These are phyloP conservation scores for Pocota personata DNA, from an alignment of 2,888 invertebrate genomes.

Conservation along the genomic window DNA sequence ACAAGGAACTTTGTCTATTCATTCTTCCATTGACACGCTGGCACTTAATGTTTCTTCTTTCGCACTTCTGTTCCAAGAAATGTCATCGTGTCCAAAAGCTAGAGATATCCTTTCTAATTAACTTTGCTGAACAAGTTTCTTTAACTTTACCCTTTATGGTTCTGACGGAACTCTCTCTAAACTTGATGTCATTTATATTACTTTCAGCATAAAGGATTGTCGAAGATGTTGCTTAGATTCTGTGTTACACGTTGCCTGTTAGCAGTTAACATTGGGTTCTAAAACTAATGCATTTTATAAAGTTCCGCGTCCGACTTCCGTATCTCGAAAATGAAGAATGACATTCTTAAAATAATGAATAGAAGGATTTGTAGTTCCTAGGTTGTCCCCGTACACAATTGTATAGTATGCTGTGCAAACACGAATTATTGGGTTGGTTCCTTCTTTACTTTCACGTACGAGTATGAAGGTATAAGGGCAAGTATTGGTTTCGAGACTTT, in stretches of 20 bases:
- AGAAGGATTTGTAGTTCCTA: conserved; percentile 41
- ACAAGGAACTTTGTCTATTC: neutral
- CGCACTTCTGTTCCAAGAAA: neutral
- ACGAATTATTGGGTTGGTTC: conserved; percentile 20
- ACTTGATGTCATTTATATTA: neutral
- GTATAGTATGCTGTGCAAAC: conserved; percentile 6
- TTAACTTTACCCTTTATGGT: neutral
- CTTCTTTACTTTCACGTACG: neutral
- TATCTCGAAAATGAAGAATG: neutral
- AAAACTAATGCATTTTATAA: conserved; percentile 52
- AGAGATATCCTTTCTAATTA: conserved; percentile 30
- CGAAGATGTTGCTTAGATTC: neutral
- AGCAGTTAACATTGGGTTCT: conserved; percentile 31
- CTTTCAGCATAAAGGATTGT: neutral
- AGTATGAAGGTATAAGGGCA: no score
- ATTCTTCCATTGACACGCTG: neutral
- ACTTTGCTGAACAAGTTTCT: conserved; percentile 27
- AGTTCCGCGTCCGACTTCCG: conserved; percentile 8
- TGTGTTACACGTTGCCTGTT: conserved; percentile 23
- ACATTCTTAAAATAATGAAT: conserved; percentile 44
- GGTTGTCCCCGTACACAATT: conserved; percentile 25
- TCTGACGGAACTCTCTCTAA: neutral
- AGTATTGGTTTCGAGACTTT: no score
- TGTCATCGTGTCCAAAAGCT: neutral
- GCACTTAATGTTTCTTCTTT: neutral